These are phyloP conservation scores for Ammospiza caudacuta DNA, from an alignment of 2,113 vertebrate genomes.

Conservation along the genomic window DNA sequence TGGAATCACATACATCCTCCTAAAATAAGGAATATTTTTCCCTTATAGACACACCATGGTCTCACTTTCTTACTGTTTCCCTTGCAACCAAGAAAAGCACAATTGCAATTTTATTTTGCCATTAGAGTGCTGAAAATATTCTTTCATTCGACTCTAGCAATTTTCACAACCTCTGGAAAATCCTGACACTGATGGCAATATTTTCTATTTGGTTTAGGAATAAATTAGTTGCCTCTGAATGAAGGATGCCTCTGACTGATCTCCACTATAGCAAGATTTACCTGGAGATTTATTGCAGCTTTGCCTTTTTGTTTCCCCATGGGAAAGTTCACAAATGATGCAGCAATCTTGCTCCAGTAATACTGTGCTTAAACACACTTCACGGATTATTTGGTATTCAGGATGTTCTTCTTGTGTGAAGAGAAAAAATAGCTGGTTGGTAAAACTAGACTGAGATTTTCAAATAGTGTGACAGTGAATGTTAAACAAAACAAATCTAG, in stretches of 20 bases:
- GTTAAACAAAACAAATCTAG: conserved; percentile 22
- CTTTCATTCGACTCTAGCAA: background rate
- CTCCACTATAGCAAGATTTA: conserved; percentile 50
- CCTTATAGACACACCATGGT: background rate
- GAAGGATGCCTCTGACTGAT: conserved; percentile 49
- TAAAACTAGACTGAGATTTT: conserved; percentile 34
- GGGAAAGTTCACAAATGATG: conserved; percentile 68
- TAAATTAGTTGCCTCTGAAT: conserved; percentile 45
- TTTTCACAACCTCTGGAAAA: conserved; percentile 23
- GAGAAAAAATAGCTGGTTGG: background rate
- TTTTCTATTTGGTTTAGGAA: conserved; percentile 26
- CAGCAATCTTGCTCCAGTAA: conserved; percentile 63
- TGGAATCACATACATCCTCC: background rate
- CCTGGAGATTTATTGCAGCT: conserved; percentile 65
- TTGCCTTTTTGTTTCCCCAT: conserved; percentile 58
- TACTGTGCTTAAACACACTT: conserved; percentile 61
- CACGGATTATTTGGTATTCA: conserved; percentile 59
- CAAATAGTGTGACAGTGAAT: background rate
- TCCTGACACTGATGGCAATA: background rate
- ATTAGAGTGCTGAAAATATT: background rate
- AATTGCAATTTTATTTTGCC: background rate
- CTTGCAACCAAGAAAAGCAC: background rate
- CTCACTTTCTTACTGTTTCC: background rate
- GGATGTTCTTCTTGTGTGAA: background rate
- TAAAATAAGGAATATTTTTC: background rate